These are phyloP conservation scores for Bombyx mori DNA, from an alignment of 1,140 invertebrate species.

Conservation along the genomic window DNA sequence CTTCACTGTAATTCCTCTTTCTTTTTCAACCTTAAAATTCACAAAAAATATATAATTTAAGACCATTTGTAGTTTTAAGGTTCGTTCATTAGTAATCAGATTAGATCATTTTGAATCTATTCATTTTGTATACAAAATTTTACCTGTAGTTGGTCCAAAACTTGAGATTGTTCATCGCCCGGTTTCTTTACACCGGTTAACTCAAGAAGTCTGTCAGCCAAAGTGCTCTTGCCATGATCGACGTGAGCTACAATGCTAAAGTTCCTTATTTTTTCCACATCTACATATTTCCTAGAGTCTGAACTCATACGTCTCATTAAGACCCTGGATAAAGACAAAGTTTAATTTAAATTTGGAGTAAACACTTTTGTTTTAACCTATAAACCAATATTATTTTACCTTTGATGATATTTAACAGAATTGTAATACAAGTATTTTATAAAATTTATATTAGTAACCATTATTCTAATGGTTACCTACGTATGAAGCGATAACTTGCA, in stretches of 20 bases:
- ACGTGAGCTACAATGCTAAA: slow-evolving; percentile 98
- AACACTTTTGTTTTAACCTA: no score
- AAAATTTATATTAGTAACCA: no score
- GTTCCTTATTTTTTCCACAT: slow-evolving; percentile 83
- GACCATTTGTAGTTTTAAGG: no score
- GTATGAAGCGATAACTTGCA: no score
- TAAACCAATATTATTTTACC: no score
- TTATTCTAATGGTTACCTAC: no score
- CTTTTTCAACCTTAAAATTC: slow-evolving; percentile 85
- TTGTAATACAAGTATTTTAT: no score
- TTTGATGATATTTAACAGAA: no score
- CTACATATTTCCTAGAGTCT: slow-evolving; percentile 20
- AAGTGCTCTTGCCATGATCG: slow-evolving; percentile 97
- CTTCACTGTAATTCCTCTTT: slow-evolving; percentile 98
- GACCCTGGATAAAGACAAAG: slow-evolving; percentile 6
- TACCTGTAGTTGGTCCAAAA: slow-evolving; percentile 85
- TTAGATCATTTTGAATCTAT: no score
- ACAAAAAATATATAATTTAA: no score
- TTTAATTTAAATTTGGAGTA: no score
- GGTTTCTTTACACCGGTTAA: slow-evolving; percentile 86
- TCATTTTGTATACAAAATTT: slow-evolving; percentile 2
- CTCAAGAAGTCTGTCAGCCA: slow-evolving; percentile 94
- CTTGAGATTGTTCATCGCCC: slow-evolving; percentile 81
- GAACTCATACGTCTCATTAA: slow-evolving; percentile 27
- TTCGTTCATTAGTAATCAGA: no score